Conservation (phyloP, 2,113 vertebrate genomes). For the Lepus europaeus region DNA sequence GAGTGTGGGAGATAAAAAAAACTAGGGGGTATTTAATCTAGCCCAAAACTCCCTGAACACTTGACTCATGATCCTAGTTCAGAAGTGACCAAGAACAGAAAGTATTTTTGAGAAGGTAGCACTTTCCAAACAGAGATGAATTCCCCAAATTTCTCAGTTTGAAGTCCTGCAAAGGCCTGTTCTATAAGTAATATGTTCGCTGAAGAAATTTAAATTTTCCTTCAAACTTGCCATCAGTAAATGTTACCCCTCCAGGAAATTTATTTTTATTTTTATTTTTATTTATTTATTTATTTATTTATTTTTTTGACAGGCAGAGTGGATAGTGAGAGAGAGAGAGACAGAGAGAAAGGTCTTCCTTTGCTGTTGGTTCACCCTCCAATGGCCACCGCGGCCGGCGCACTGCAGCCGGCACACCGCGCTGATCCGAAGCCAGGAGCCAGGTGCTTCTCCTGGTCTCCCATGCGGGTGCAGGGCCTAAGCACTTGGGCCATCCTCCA, state of each 20-base stretch:
- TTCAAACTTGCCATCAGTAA: not conserved
- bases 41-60: not conserved
- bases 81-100: not conserved
- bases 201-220: slow-evolving; percentile 13
- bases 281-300: too few species aligned
- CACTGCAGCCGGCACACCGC: too few species aligned
- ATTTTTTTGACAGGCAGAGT: too few species aligned
- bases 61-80: not conserved
- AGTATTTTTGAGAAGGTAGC: slow-evolving; percentile 10
- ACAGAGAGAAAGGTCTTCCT: too few species aligned
- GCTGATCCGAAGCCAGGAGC: too few species aligned
- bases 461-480: too few species aligned
- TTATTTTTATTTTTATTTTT: not conserved
- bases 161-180: not conserved
- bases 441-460: too few species aligned
- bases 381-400: too few species aligned
- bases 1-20: not conserved
- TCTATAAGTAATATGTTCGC: not conserved
- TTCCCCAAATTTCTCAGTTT: not conserved
- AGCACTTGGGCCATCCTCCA: too few species aligned
- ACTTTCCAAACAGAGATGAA: not conserved
- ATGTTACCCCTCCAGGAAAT: not conserved
- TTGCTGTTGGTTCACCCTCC: too few species aligned
- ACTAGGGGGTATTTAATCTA: not conserved
- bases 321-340: too few species aligned